Evolutionary conservation across 2,797 vertebrate genomes (phyloP).

Genomic region (Falco rusticolus): DNA sequence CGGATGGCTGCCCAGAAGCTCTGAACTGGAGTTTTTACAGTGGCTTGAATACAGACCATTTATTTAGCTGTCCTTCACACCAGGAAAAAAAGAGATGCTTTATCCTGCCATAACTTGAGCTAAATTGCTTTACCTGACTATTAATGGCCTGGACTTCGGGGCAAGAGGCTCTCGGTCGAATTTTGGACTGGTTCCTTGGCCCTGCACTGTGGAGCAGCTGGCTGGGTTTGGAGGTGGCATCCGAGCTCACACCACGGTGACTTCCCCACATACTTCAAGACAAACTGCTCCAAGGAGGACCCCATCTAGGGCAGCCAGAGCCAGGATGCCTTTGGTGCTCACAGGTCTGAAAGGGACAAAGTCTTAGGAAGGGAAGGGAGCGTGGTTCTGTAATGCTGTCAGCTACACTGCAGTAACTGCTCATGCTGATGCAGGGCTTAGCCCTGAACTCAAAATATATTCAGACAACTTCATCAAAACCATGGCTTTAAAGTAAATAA

Average conservation of each 20-base stretch:
- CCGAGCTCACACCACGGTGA: fast-evolving
- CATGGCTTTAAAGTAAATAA: not conserved
- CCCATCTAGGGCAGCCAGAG: not conserved
- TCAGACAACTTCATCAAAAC: not conserved
- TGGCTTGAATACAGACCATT: not conserved
- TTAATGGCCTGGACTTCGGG: not conserved
- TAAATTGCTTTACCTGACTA: not conserved
- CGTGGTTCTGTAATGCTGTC: not conserved
- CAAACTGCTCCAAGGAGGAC: not conserved
- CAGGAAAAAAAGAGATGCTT: not conserved
- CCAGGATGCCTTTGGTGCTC: not conserved
- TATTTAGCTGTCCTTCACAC: not conserved
- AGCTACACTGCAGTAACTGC: not conserved
- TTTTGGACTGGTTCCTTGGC: not conserved
- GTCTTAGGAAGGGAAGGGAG: not conserved
- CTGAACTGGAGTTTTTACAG: not conserved
- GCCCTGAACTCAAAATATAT: not conserved
- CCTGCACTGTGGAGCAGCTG: not conserved
- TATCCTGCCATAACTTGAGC: not conserved
- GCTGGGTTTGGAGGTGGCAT: not conserved
- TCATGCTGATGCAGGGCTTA: not conserved
- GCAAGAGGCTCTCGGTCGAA: not conserved
- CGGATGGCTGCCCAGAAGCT: not conserved
- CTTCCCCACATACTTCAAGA: not conserved
- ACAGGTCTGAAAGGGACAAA: not conserved